These are phyloP conservation scores for Vollenhovia emeryi DNA, from an alignment of 1,140 invertebrate species.

Conservation along the genomic window DNA sequence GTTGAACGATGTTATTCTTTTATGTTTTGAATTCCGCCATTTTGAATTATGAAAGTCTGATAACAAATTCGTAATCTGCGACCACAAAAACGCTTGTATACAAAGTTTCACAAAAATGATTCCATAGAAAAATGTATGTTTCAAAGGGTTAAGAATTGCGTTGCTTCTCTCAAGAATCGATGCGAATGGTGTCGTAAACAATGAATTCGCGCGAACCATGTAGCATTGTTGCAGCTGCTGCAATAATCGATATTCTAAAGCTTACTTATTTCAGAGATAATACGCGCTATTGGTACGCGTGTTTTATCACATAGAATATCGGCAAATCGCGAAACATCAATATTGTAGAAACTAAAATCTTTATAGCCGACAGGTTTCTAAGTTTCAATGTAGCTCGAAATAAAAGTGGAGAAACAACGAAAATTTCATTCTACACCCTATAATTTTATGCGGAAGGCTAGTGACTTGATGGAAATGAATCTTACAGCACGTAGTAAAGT, in stretches of 20 bases:
- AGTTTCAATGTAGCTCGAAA: not conserved
- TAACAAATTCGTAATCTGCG: no score
- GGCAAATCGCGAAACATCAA: not conserved
- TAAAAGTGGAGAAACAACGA: not conserved
- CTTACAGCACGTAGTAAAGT: not conserved
- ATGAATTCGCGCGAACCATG: not conserved
- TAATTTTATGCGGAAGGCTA: not conserved
- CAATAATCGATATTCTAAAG: not conserved
- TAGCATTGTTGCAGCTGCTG: not conserved
- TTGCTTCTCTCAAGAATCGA: not conserved
- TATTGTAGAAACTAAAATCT: not conserved
- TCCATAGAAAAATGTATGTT: no score
- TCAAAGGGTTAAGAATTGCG: not conserved
- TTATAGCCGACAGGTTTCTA: not conserved
- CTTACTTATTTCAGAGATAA: not conserved
- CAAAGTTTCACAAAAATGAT: no score
- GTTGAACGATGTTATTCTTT: no score
- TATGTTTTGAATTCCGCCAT: no score
- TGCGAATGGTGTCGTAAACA: not conserved
- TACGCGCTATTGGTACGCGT: not conserved
- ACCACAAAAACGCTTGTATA: no score
- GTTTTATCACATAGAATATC: not conserved
- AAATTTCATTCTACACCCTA: no score
- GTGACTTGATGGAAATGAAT: not conserved
- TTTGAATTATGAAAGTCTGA: no score